Conservation (phyloP, 2,797 vertebrate genomes). For the Pyrocephalus nanus region DNA sequence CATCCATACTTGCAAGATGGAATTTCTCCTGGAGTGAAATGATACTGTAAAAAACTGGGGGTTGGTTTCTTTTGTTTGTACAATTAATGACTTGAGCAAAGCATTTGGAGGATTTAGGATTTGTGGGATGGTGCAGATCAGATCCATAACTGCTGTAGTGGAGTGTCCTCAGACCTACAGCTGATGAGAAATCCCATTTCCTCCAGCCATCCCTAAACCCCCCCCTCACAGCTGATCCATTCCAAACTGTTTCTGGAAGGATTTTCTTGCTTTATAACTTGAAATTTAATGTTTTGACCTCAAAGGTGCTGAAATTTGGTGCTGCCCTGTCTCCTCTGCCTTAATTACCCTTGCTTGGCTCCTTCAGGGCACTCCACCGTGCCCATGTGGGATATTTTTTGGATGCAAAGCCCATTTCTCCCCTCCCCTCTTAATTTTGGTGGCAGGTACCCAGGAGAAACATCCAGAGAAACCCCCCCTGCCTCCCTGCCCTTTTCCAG, state of each 20-base stretch:
- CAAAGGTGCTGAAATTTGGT: accelerated
- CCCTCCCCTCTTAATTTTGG: neutral
- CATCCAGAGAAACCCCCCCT: neutral
- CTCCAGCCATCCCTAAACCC: neutral
- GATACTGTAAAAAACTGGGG: too few relatives aligned
- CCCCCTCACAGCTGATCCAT: neutral
- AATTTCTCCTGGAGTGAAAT: neutral
- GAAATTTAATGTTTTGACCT: neutral
- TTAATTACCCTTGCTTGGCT: neutral
- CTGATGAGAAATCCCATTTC: neutral
- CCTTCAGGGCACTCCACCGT: accelerated
- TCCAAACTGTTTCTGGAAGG: neutral
- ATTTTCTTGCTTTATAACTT: neutral
- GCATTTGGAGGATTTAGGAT: neutral
- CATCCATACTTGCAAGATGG: neutral
- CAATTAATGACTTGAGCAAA: neutral
- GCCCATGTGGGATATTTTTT: neutral
- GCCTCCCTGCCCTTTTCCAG: neutral
- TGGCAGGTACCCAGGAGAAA: neutral
- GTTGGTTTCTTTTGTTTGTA: neutral
- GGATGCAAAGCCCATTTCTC: neutral
- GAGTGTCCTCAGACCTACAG: neutral
- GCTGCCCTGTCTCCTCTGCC: neutral
- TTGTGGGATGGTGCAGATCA: neutral
- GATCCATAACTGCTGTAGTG: neutral